Percentiles rank a stretch among this genome's conserved stretches.
Evolutionary conservation across 2,888 invertebrate genomes (phyloP).

Genomic region (Polymixis flavicincta): DNA sequence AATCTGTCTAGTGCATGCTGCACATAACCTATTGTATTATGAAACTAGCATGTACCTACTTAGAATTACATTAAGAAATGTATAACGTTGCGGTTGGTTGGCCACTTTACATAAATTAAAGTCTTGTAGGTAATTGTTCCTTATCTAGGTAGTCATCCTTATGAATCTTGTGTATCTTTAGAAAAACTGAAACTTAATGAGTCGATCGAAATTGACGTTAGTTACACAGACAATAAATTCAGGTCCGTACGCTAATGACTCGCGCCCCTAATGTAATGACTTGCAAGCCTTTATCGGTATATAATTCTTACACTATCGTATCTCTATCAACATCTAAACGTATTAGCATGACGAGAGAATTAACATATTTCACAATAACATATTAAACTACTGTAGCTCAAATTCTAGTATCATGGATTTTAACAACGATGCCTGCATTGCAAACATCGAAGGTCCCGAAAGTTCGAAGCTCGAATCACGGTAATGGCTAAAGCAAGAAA

Average conservation of each 20-base stretch:
- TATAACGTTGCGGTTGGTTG: slow-evolving; percentile 24
- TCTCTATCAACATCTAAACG: neutral
- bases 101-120: slow-evolving; percentile 17
- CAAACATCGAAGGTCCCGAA: neutral
- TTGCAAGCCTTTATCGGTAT: slow-evolving; percentile 1
- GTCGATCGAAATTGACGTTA: slow-evolving; percentile 12
- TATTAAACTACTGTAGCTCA: neutral
- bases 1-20: slow-evolving; percentile 12
- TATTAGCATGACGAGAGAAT: neutral
- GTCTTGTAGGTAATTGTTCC: neutral
- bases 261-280: slow-evolving; percentile 22
- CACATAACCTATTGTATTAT: slow-evolving; percentile 15
- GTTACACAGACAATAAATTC: neutral
- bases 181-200: neutral
- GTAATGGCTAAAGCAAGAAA: neutral
- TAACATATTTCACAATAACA: neutral
- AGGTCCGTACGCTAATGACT: slow-evolving; percentile 12
- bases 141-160: slow-evolving; percentile 5
- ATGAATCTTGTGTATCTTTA: slow-evolving; percentile 1
- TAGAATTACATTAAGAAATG: slow-evolving; percentile 25
- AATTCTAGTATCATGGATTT: neutral
- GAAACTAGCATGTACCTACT: slow-evolving; percentile 19
- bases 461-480: neutral
- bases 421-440: neutral
- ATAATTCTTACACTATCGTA: slow-evolving; percentile 27